A percentile compares a stretch with the other conserved stretches of the same genome.
Evolutionary conservation across 2,797 vertebrate species (phyloP).

Genomic region (Scarus forsteni): DNA sequence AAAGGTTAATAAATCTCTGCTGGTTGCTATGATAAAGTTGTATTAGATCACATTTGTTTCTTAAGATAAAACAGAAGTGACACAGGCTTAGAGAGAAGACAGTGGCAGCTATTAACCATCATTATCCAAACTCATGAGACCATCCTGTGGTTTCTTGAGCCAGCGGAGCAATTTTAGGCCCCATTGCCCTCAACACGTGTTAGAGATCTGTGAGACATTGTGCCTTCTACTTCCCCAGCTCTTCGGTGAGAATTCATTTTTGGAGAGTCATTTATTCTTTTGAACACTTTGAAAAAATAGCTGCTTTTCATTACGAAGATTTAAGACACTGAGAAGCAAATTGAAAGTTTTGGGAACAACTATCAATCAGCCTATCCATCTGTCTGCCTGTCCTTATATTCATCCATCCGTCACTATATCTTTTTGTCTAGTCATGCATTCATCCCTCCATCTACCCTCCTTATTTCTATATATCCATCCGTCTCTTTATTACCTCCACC

Average conservation of each 20-base stretch:
- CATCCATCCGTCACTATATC: no score
- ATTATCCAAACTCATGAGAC: slow-evolving; percentile 6
- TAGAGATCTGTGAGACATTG: background rate
- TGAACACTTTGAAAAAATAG: slow-evolving; percentile 1
- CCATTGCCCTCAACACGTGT: background rate
- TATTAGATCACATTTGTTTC: slow-evolving; percentile 32
- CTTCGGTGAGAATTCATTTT: no score
- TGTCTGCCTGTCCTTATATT: no score
- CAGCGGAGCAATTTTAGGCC: background rate
- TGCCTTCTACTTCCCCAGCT: background rate
- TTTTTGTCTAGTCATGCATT: no score
- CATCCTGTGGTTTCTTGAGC: slow-evolving; percentile 7
- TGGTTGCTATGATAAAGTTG: slow-evolving; percentile 12
- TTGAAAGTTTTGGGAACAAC: background rate
- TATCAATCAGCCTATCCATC: no score
- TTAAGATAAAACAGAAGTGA: slow-evolving; percentile 20
- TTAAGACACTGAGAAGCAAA: background rate
- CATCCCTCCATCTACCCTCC: no score
- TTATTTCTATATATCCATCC: no score
- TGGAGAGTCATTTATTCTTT: background rate
- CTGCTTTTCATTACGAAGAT: slow-evolving; percentile 4
- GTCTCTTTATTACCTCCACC: no score
- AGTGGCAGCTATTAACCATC: slow-evolving; percentile 1
- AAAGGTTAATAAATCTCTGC: slow-evolving; percentile 22
- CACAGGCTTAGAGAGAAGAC: slow-evolving; percentile 2